Base-by-base conservation (phyloP, 1,140 invertebrate species). In the Drosophila ambigua region DNA sequence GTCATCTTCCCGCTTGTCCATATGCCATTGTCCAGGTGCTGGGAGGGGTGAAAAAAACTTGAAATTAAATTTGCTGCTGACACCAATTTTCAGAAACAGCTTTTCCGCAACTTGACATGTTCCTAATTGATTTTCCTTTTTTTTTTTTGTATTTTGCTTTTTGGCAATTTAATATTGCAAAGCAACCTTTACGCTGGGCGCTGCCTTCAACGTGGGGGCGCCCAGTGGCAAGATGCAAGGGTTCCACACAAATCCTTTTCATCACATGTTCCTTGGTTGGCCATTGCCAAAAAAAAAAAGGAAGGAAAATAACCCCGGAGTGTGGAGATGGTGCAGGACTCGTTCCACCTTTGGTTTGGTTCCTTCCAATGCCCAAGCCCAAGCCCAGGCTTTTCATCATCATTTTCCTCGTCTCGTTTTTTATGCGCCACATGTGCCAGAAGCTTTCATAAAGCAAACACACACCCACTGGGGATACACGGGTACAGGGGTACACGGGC, bases 161-260 rank as follows among this genome's bases (percentile, higher is more conserved):
- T 77, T 83, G 76, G 78, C 85, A 90, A 90, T 90, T 90, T 90
- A 90, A 90, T 90, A 85, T 90, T 89, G 78, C 81, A 90, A 61
- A 79, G 76, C 60, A 77, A 63, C 66, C 63, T 63, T 72, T 53
- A 58, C 72, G 68, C 23, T 51, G 51, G 53, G 63, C n/a, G 71
- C 48, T 58, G 46, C 51, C 63, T 57, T 74, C 61, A 55, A 52
- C 74, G 58, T 49, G 46, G 63, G 48, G 66, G 55, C 16, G 16
- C 16, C 72, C 54, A 66, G 63, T 71, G 67, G 61, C 35, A 77
- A 77, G 82, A 81, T 65, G 81, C 54, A 66, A 53, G 72, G 77
- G 68, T 60, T 3, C 35, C 67, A 67, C n/a, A 26, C 11, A 82
- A 90, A 90, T 90, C 85, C 85, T 79, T 90, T 90, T 90, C 87